phyloP scores from a whole-genome alignment of 1,140 invertebrate species.

The Pemphigus obesinymphae region DNA sequence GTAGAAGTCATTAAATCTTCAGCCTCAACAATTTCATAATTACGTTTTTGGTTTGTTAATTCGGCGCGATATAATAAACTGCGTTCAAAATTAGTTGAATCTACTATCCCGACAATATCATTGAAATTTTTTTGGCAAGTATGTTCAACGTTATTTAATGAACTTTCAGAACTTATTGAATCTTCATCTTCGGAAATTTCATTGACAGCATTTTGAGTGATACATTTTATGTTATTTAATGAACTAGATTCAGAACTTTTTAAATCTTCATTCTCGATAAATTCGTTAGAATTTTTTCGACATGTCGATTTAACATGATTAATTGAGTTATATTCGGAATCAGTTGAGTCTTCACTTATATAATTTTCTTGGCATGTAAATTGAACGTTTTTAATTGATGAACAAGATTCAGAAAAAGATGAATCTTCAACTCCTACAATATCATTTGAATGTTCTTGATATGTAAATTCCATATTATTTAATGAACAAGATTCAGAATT shows the following conservation, averaged over 20 bases:
- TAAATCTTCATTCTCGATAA: not conserved
- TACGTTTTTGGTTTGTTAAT: not conserved
- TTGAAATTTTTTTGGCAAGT: not conserved
- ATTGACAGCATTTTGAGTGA: not conserved
- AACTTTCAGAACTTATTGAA: not conserved
- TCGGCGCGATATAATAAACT: not conserved
- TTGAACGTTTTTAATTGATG: not conserved
- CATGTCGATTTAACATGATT: not conserved
- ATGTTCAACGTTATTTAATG: not conserved
- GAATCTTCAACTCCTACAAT: not conserved
- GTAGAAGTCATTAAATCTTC: too few species aligned
- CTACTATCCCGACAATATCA: not conserved
- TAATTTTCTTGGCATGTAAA: not conserved
- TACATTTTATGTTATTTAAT: not conserved
- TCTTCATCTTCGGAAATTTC: not conserved
- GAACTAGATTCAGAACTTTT: not conserved
- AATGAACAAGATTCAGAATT: not conserved
- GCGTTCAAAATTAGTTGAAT: not conserved
- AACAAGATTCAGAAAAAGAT: not conserved
- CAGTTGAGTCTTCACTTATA: not conserved
- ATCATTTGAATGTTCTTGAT: not conserved
- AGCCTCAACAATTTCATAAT: too few species aligned
- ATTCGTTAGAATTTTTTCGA: not conserved
- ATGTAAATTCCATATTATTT: too few species aligned
- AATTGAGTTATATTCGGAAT: not conserved